A percentile compares a stretch with the other conserved stretches of the same genome.
Conservation (phyloP, 2,113 vertebrate species). For the Campylorhamphus procurvoides region DNA sequence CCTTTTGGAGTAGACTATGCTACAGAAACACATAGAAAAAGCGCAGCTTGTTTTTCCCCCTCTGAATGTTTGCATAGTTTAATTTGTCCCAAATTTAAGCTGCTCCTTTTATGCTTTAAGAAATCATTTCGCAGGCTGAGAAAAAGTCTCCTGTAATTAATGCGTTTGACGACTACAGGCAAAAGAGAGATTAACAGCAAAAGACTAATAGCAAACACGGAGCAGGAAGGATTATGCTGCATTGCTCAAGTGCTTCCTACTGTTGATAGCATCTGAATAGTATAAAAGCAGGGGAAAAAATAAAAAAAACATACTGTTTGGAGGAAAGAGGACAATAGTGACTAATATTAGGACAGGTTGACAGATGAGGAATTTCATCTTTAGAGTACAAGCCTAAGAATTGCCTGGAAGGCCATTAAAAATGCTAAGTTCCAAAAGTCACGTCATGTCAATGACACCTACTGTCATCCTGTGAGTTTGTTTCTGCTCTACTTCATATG, state of each 20-base stretch:
- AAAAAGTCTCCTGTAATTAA: not conserved
- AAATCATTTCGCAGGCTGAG: not conserved
- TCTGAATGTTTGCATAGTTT: not conserved
- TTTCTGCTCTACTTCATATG: not conserved
- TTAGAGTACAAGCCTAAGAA: not conserved
- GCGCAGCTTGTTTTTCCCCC: not conserved
- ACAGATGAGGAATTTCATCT: not conserved
- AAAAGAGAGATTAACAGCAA: not conserved
- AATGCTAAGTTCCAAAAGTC: not conserved
- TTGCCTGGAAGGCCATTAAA: not conserved
- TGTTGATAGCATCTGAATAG: not conserved
- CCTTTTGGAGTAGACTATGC: fast-evolving
- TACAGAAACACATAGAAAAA: not conserved
- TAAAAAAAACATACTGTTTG: not conserved
- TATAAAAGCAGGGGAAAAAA: not conserved
- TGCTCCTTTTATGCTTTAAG: not conserved
- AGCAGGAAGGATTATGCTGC: not conserved
- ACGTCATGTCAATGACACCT: not conserved
- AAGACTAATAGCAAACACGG: not conserved
- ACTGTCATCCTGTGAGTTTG: not conserved
- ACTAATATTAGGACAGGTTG: not conserved
- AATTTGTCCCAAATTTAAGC: not conserved
- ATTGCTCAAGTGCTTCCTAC: not conserved
- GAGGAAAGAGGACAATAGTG: not conserved
- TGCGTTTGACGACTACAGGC: not conserved